phyloP scores from a whole-genome alignment of 64 coral and sea anemone species.

The Montipora capricornis region DNA sequence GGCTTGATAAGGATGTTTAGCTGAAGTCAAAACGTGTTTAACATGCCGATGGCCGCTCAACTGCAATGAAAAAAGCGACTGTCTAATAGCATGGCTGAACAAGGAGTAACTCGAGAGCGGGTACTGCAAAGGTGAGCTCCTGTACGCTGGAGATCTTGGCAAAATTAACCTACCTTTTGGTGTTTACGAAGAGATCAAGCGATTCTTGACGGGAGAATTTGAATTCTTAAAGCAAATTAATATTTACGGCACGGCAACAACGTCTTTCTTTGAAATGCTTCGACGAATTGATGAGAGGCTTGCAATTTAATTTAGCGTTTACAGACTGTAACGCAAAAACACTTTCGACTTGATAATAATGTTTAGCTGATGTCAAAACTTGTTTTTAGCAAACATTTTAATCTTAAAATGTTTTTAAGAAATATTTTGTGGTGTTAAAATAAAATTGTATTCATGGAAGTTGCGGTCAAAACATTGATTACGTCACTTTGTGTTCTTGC shows the following conservation, averaged over 20 bases:
- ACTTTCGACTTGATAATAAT: conserved; percentile 54
- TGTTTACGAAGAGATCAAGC: conserved; percentile 50
- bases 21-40: too few species aligned
- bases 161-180: conserved; percentile 88
- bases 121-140: conserved; percentile 79
- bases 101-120: conserved; percentile 79
- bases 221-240: conserved; percentile 50
- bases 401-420: too few species aligned
- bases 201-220: conserved; percentile 49
- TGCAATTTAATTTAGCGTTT: too few species aligned
- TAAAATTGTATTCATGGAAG: too few species aligned
- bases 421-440: too few species aligned
- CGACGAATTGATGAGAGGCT: conserved; percentile 73
- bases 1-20: conserved; percentile 51
- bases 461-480: too few species aligned
- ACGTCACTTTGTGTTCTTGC: too few species aligned
- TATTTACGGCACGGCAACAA: conserved; percentile 52
- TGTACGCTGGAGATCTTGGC: conserved; percentile 44
- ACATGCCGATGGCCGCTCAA: conserved; percentile 53
- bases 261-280: conserved; percentile 85
- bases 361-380: too few species aligned
- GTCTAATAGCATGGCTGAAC: conserved; percentile 86
- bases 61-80: conserved; percentile 69
- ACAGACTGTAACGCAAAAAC: too few species aligned
- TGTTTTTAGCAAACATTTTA: too few species aligned